These are phyloP conservation scores for Trialeurodes vaporariorum DNA, from an alignment of 1,140 invertebrate species.

Conservation along the genomic window DNA sequence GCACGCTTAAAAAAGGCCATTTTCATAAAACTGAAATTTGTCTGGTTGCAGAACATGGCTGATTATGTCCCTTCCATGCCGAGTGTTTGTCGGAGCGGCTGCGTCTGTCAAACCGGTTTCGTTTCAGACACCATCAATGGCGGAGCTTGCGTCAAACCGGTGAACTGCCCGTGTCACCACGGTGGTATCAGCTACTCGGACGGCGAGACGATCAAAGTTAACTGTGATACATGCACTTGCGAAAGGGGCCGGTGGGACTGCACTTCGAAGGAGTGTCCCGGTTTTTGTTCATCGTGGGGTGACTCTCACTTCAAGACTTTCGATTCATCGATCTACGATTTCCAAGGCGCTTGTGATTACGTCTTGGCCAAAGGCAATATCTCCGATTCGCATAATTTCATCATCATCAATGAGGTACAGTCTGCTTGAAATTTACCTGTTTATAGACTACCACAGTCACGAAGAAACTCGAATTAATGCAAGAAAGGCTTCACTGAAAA, in stretches of 20 bases:
- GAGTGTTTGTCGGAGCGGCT: conserved; percentile 57
- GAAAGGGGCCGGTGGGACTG: conserved; percentile 55
- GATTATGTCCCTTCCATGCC: conserved; percentile 36
- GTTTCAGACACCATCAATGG: conserved; percentile 53
- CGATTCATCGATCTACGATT: conserved; percentile 70
- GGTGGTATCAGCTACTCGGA: conserved; percentile 69
- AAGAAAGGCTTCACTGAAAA: no score
- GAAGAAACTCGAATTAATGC: no score
- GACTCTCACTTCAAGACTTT: conserved; percentile 80
- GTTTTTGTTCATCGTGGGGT: conserved; percentile 67
- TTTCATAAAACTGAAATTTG: no score
- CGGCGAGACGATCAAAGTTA: conserved; percentile 57
- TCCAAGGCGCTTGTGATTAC: conserved; percentile 80
- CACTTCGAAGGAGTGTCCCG: conserved; percentile 45
- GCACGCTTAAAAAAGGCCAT: no score
- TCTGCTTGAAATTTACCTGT: no score
- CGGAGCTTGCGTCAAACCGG: conserved; percentile 53
- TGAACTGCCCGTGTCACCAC: conserved; percentile 76
- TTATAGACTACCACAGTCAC: no score
- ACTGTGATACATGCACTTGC: conserved; percentile 68
- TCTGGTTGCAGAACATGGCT: conserved; percentile 60
- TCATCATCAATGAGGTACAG: conserved; percentile 51
- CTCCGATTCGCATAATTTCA: conserved; percentile 48
- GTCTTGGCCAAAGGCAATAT: conserved; percentile 58
- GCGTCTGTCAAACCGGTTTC: conserved; percentile 60